Base-by-base conservation (phyloP, 2,797 vertebrate genomes). In the Fratercula arctica region DNA sequence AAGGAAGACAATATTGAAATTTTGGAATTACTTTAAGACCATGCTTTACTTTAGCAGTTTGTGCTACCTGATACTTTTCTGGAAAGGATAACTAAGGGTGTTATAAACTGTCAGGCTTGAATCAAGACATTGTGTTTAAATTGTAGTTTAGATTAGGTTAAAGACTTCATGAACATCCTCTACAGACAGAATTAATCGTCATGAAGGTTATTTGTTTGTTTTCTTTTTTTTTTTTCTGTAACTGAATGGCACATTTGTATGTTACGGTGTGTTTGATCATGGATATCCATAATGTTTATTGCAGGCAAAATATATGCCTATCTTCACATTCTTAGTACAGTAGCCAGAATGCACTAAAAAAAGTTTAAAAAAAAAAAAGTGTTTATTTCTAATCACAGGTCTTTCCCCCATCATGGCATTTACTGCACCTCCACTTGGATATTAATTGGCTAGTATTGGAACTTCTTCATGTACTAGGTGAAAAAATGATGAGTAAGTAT, bases 341-440 rank as follows among this genome's bases (percentile, higher is more conserved):
- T 16, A 59, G 87, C 23, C 29, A 85, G 37, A 83, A 85, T 74
- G 83, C 5, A 4, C 15, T 83, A 20, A 76, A 60, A 18, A 63
- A 90, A 69, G 9, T 28, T 28, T 43, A 26, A 59, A 90, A 39
- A 57, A 75, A 46, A 73, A 39, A 76, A 77, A 77, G 11, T 6
- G 4, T 96, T 6, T 93, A 17, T 97, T 96, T 87, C 73, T 91
- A 50, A 86, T 89, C 83, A 54, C 97, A 99, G 99, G 97, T 99
- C 76, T 98, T 99, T 90, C 98, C 99, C 91, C 99, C 99, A 25
- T 99, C 99, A 2, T 99, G 99, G 99, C 99, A 99, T 98, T 98
- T 99, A 90, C 87, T 99, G 35, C 99, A 99, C 96, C 99, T 99
- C 95, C 98, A 99, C 97, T 98, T 99, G 93, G 99, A 99, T 97